phyloP scores from a whole-genome alignment of 1,140 invertebrate genomes.

The Ridgeia piscesae region DNA sequence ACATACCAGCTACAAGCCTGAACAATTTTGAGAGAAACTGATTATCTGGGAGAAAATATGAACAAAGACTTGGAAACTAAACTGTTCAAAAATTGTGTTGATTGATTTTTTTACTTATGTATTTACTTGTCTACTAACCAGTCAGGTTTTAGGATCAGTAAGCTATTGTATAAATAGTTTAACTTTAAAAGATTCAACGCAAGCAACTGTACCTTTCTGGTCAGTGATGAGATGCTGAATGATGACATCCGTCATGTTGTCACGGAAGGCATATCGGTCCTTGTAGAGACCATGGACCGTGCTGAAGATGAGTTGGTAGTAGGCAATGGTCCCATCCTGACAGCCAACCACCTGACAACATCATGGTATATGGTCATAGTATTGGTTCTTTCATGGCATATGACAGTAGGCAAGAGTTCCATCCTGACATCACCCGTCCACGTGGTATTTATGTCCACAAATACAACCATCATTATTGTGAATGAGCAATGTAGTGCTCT shows the following conservation, averaged over 20 bases:
- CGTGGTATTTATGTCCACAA: too few relatives aligned
- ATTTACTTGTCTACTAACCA: too few relatives aligned
- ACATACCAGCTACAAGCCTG: neutral
- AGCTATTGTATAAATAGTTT: neutral
- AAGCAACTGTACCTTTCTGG: constrained; percentile 69
- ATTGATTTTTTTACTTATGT: too few relatives aligned
- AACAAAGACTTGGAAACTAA: constrained; percentile 2
- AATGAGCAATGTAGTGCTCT: too few relatives aligned
- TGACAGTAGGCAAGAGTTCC: constrained; percentile 65
- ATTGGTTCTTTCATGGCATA: too few relatives aligned
- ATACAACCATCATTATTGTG: too few relatives aligned
- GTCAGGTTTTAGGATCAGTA: too few relatives aligned
- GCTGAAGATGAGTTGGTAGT: constrained; percentile 88
- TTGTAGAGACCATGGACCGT: constrained; percentile 92
- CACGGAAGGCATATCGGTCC: constrained; percentile 90
- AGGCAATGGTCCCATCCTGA: constrained; percentile 92
- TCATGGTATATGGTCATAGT: neutral
- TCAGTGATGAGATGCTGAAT: constrained; percentile 95
- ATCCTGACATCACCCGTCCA: neutral
- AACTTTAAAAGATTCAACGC: neutral
- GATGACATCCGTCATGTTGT: constrained; percentile 98
- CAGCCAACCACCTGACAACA: constrained; percentile 78
- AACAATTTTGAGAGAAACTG: neutral
- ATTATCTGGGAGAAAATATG: neutral
- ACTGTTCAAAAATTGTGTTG: too few relatives aligned